phyloP scores from a whole-genome alignment of 2,888 invertebrate species.

The Galerucella nymphaeae region DNA sequence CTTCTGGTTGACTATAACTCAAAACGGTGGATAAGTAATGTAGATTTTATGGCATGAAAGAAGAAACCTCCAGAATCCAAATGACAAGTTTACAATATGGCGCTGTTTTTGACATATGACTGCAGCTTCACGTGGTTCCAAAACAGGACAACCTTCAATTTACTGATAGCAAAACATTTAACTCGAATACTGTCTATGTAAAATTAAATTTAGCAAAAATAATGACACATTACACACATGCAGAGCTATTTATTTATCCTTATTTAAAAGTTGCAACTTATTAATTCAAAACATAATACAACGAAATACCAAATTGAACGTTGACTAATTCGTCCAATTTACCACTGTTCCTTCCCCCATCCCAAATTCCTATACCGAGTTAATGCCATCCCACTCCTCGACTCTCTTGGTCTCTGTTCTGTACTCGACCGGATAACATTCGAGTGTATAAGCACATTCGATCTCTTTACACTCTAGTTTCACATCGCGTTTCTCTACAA shows the following conservation, averaged over 20 bases:
- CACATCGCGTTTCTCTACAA: constrained; percentile 26
- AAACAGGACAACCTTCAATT: too few species aligned
- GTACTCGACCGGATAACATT: constrained; percentile 15
- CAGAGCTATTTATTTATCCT: not conserved
- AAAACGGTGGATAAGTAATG: too few species aligned
- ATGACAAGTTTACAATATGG: too few species aligned
- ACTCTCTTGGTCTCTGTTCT: constrained; percentile 2
- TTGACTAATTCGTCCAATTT: constrained; percentile 31
- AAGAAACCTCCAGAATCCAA: too few species aligned
- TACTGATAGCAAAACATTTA: not conserved
- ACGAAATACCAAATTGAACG: constrained; percentile 7
- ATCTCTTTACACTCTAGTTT: constrained; percentile 19
- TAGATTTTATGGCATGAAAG: too few species aligned
- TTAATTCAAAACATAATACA: constrained; percentile 12
- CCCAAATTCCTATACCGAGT: constrained; percentile 28
- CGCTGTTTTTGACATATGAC: too few species aligned
- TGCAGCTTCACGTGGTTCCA: too few species aligned
- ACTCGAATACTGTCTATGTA: not conserved
- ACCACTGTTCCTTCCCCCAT: constrained; percentile 32
- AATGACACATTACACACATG: not conserved
- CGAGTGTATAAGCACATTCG: constrained; percentile 11
- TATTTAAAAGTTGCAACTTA: not conserved
- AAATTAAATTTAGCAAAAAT: not conserved
- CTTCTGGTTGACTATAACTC: too few species aligned
- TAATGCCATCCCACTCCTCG: constrained; percentile 25